phyloP scores from a whole-genome alignment of 1,140 invertebrate species.

The Brachionus rubens region DNA sequence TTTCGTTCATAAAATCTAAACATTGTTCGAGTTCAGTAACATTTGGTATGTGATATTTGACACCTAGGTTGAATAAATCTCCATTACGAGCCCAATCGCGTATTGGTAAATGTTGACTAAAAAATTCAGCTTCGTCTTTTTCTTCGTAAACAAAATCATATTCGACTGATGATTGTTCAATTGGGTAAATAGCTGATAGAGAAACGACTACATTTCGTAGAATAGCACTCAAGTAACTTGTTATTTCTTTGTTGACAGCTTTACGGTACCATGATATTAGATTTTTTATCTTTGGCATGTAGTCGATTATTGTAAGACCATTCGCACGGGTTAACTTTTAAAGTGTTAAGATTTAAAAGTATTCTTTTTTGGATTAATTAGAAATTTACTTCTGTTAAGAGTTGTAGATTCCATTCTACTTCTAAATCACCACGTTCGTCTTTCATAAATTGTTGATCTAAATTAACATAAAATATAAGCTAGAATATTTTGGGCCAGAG shows the following conservation, averaged over 20 bases:
- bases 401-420: conserved; percentile 72
- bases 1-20: conserved; percentile 62
- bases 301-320: conserved; percentile 65
- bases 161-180: conserved; percentile 67
- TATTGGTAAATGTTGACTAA: conserved; percentile 72
- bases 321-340: conserved; percentile 65
- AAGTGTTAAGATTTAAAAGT: conserved; percentile 46
- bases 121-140: conserved; percentile 67
- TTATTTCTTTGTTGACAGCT: conserved; percentile 67
- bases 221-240: conserved; percentile 63
- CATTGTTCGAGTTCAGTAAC: conserved; percentile 69
- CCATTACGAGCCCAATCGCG: conserved; percentile 75
- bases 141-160: conserved; percentile 50
- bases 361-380: not conserved
- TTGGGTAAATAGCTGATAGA: conserved; percentile 66
- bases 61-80: conserved; percentile 66
- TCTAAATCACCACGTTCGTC: conserved; percentile 76
- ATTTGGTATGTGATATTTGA: conserved; percentile 75
- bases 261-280: conserved; percentile 67
- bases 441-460: conserved; percentile 64
- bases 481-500: too few species aligned
- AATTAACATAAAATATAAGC: conserved; percentile 13
- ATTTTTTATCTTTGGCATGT: conserved; percentile 65
- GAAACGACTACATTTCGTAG: conserved; percentile 64
- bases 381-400: conserved; percentile 68